Evolutionary conservation across 2,797 vertebrate species (phyloP), one percentile per base, ranked within the genome.

Genomic region (Holocentrus rufus): DNA sequence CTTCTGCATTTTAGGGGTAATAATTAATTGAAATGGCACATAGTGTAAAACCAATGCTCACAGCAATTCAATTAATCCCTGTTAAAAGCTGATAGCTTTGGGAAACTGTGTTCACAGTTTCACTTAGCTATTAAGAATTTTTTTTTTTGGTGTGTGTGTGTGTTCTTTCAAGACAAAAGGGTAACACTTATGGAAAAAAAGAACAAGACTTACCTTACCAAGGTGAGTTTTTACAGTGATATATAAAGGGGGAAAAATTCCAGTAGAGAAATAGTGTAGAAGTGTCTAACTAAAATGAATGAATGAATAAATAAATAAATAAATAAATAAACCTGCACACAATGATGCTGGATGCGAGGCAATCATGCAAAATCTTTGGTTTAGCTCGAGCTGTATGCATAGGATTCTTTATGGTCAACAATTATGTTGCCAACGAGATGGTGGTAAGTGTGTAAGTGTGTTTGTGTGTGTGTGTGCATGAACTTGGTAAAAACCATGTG

Each of bases 11-110:
- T 92, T 91, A 83, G 85, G 89, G 82, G 86, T 91, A 92, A 94
- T 93, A 90, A 93, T 93, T 93, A 93, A 94, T 93, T 93, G 92
- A 91, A 93, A 91, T 89, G 87, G 90, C 86, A 91, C 91, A 91
- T 85, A 80, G 91, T 92, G 91, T 92, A 94, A 90, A 93, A 88
- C 69, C 89, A 91, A 83, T 80, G 89, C 90, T 93, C 88, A 79
- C 87, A 85, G 90, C 91, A 92, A 94, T 93, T 94, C 92, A 95
- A 94, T 94, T 93, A 92, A 86, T 83, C 68, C 90, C 79, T 90
- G 89, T 93, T 93, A 93, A 91, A 90, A 87, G 92, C 90, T 89
- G 87, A 91, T 91, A 92, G 91, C 92, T 92, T 84, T 87, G 90
- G 86, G 91, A 93, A 89, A 90, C 83, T 89, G 88, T 91, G 89